phyloP scores from a whole-genome alignment of 2,113 vertebrate genomes.

The Leptodactylus fuscus region DNA sequence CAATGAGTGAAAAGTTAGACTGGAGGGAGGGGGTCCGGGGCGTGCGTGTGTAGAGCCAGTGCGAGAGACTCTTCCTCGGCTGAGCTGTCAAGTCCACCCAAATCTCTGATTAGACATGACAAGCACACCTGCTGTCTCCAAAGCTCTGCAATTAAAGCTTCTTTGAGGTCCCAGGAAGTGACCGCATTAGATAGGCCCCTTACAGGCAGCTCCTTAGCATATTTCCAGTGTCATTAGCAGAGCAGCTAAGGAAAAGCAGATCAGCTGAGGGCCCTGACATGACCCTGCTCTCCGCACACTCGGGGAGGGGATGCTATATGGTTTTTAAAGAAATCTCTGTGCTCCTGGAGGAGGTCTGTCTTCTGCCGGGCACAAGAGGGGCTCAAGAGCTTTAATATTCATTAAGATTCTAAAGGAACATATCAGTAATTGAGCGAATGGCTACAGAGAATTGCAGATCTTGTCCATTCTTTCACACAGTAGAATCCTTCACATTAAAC shows the following conservation, averaged over 20 bases:
- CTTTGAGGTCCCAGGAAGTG: conserved; percentile 72
- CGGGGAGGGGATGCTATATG: conserved; percentile 69
- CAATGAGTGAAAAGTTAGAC: conserved; percentile 73
- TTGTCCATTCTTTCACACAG: background rate
- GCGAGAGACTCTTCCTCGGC: conserved; percentile 60
- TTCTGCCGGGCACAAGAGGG: conserved; percentile 37
- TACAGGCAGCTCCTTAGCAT: conserved; percentile 70
- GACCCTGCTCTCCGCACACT: conserved; percentile 71
- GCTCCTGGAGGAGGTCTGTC: conserved; percentile 67
- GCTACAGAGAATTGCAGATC: conserved; percentile 45
- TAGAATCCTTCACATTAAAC: conserved; percentile 30
- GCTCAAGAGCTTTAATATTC: conserved; percentile 64
- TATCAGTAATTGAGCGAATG: conserved; percentile 46
- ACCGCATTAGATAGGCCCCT: conserved; percentile 67
- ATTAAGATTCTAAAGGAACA: conserved; percentile 65
- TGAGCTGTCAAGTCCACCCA: conserved; percentile 64
- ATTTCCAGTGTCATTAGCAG: conserved; percentile 72
- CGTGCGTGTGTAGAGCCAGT: conserved; percentile 52
- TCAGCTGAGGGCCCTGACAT: conserved; percentile 70
- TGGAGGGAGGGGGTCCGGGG: conserved; percentile 61
- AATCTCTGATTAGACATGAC: conserved; percentile 81
- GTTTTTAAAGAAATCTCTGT: conserved; percentile 68
- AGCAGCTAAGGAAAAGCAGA: conserved; percentile 66
- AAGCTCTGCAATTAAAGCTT: conserved; percentile 75
- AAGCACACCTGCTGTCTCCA: conserved; percentile 82